Base-by-base conservation (phyloP, 2,888 invertebrate species). In the Drosophila pseudotalamancana region DNA sequence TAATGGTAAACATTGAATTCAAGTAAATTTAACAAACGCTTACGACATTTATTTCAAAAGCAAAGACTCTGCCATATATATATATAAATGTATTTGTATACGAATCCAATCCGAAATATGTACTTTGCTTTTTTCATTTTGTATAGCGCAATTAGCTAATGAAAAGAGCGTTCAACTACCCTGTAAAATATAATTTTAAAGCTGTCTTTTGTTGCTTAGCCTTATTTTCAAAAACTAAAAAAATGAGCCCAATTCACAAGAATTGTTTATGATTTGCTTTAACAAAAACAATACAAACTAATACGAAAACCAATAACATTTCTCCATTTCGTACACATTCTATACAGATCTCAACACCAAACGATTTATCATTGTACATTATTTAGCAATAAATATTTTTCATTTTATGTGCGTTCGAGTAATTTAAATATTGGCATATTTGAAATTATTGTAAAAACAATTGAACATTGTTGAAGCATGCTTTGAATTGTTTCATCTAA, bases 381-480 rank as follows among this genome's bases (percentile, higher is more conserved):
- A 6, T n/a, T 21, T 32, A 16, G 35, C 9, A 19, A 31, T 29
- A 11, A 6, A 35, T 11, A 35, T 11, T 56, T 37, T 34, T 8
- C 1, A 11, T 35, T 46, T 9, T 11, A 11, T 12, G 21, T 29
- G 6, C n/a, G 9, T 29, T 43, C 46, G 37, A 42, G 48, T 53
- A 21, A 57, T 34, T 40, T 40, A 4, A 27, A 23, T 45, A 74
- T 81, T 81, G 70, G 78, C 69, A 59, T 67, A 62, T 59, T 59
- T 59, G 6, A 43, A 61, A 50, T 51, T 48, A 51, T 18, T 34
- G 18, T 56, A 55, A 64, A 34, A 75, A 53, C 31, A 54, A 70
- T 45, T 61, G 31, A 23, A 60, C 61, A 68, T 55, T 78, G 46
- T 80, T 77, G 31, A 46, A 50, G 79, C 79, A 79, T 77, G 77